Evolutionary conservation across 2,797 vertebrate species (phyloP), one percentile per base, ranked within the genome.

Genomic region (Liasis olivaceus): DNA sequence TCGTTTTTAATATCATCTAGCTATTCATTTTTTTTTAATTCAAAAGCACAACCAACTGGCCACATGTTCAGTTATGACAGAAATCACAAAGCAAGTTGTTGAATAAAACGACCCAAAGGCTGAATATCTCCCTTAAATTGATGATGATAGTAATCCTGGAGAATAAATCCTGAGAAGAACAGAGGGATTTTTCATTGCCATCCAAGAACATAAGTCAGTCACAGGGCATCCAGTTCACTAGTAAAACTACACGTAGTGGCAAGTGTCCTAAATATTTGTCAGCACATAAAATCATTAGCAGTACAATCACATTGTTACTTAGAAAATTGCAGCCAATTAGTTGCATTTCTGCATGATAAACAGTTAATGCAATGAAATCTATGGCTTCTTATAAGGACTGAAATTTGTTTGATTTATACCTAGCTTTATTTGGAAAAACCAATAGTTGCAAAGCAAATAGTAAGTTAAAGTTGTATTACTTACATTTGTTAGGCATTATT

Each of bases 221-320:
- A 58, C 64, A 77, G 31, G 20, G 3, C 8, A 62, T 28, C 36
- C 15, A 81, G 56, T 64, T 60, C n/a, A 42, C 64, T 47, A 92
- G 2, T 56, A 84, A 62, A 84, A 85, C 4, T 63, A 56, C 59
- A 85, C 42, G 72, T 64, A 89, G 64, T 85, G 51, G 64, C 87
- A 66, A 84, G 85, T 92, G 28, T 63, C 87, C 24, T 91, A 66
- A 54, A 92, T 36, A 54, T 24, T 84, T 84, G 22, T 42, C 28
- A 63, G 36, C 7, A 58, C 28, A 28, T n/a, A 81, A 28, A 89
- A 84, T 84, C 59, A 84, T 84, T 88, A 56, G 58, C 47, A 88
- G 64, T 47, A 89, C 63, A 36, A 88, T 92, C 63, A 24, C n/a
- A 84, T 84, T 89, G 91, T 85, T 89, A 66, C 51, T 58, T 51